Percentiles rank a stretch among this genome's conserved stretches.
Evolutionary conservation across 2,797 vertebrate species (phyloP).

Genomic region (Heliangelus exortis): DNA sequence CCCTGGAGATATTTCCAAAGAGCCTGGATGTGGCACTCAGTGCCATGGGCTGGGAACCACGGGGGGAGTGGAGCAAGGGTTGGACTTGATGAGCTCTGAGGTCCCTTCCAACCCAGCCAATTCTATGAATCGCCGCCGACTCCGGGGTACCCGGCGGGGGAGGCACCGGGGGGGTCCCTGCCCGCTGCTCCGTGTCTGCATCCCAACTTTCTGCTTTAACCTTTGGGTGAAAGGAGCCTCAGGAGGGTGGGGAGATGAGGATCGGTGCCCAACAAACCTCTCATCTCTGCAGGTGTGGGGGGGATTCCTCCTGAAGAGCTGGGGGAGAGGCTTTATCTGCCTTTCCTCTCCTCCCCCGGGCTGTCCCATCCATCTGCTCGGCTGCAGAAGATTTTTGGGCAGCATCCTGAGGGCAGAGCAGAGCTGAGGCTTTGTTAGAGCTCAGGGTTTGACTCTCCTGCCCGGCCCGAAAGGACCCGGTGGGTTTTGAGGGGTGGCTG

Average conservation of each 20-base stretch:
- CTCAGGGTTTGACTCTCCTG: not conserved
- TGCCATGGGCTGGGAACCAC: too few relatives aligned
- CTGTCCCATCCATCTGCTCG: not conserved
- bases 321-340: not conserved
- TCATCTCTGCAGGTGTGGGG: fast-evolving
- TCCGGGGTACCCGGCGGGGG: fast-evolving
- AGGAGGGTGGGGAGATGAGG: not conserved
- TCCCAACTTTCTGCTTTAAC: fast-evolving
- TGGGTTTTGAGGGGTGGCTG: not conserved
- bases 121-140: fast-evolving
- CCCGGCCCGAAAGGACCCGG: not conserved
- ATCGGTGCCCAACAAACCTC: not conserved
- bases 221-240: fast-evolving
- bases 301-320: not conserved
- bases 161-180: not conserved
- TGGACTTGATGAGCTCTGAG: too few relatives aligned
- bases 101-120: too few relatives aligned
- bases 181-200: fast-evolving
- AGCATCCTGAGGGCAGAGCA: fast-evolving
- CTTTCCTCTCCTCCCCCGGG: not conserved
- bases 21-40: too few relatives aligned
- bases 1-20: too few relatives aligned
- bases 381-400: fast-evolving
- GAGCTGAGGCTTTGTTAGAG: not conserved
- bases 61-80: too few relatives aligned